Percentiles rank a stretch among this genome's conserved stretches.
Evolutionary conservation across 1,140 invertebrate species (phyloP).

Genomic region (Oryzaephilus surinamensis): DNA sequence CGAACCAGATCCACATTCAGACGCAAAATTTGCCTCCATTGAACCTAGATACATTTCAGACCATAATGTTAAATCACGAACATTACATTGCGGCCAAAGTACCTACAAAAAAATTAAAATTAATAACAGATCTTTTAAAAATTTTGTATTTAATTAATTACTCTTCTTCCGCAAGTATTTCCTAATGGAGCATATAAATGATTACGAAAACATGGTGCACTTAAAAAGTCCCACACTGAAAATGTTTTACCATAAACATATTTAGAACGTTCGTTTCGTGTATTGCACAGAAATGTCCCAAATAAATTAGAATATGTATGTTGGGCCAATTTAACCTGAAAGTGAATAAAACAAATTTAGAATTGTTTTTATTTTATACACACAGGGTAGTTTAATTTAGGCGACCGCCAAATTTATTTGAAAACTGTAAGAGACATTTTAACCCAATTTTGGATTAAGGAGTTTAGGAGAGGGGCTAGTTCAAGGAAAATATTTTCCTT

Average conservation of each 20-base stretch:
- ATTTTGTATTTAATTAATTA: no score
- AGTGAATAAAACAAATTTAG: slow-evolving; percentile 21
- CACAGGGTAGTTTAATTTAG: no score
- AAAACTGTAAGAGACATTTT: no score
- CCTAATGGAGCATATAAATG: slow-evolving; percentile 62
- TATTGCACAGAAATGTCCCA: slow-evolving; percentile 95
- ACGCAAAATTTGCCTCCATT: slow-evolving; percentile 34
- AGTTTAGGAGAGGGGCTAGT: no score
- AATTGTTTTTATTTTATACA: neutral
- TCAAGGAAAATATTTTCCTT: no score
- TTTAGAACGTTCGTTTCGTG: slow-evolving; percentile 59
- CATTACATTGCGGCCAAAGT: slow-evolving; percentile 74
- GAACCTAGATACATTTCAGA: slow-evolving; percentile 70
- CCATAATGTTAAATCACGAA: slow-evolving; percentile 76
- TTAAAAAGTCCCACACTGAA: slow-evolving; percentile 81
- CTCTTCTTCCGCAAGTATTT: slow-evolving; percentile 19
- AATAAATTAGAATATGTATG: slow-evolving; percentile 94
- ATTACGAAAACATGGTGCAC: slow-evolving; percentile 69
- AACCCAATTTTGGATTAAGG: no score
- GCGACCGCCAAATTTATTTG: no score
- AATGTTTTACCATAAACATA: slow-evolving; percentile 62
- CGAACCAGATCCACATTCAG: slow-evolving; percentile 11
- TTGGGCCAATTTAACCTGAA: slow-evolving; percentile 85
- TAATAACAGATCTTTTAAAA: slow-evolving; percentile 1
- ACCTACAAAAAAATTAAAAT: slow-evolving; percentile 45